Conservation (phyloP, 2,888 invertebrate genomes). For the Leptothorax acervorum region DNA sequence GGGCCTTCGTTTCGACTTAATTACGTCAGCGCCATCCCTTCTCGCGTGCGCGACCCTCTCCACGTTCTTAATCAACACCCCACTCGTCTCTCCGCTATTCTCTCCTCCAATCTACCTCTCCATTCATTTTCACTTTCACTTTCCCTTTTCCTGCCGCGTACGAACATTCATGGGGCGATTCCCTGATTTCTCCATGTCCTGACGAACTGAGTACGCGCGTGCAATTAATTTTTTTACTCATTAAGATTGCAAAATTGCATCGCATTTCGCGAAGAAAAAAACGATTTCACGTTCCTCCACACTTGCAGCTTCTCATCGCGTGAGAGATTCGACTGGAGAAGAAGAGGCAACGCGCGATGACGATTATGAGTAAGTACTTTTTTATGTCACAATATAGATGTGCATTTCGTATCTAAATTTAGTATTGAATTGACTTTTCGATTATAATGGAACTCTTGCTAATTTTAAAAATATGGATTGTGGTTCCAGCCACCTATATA, state of each 20-base stretch:
- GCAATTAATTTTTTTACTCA: constrained; percentile 31
- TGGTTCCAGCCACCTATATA: not conserved
- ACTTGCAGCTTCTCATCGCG: not conserved
- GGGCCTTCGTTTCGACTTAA: constrained; percentile 77
- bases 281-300: not conserved
- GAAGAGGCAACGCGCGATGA: constrained; percentile 23
- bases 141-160: constrained; percentile 58
- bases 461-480: constrained; percentile 2
- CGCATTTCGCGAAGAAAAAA: not conserved
- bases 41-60: constrained; percentile 65
- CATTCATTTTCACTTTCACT: constrained; percentile 69
- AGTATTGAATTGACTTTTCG: not conserved
- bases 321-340: constrained; percentile 14
- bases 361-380: constrained; percentile 34
- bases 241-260: not conserved
- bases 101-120: constrained; percentile 30
- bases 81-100: constrained; percentile 49
- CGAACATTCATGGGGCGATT: constrained; percentile 9
- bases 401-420: constrained; percentile 16
- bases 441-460: not conserved
- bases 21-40: constrained; percentile 74
- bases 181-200: constrained; percentile 22
- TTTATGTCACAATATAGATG: not conserved
- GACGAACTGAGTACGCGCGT: constrained; percentile 41
- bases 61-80: constrained; percentile 72